These are phyloP conservation scores for Elegia similella DNA, from an alignment of 2,888 invertebrate species.

Conservation along the genomic window DNA sequence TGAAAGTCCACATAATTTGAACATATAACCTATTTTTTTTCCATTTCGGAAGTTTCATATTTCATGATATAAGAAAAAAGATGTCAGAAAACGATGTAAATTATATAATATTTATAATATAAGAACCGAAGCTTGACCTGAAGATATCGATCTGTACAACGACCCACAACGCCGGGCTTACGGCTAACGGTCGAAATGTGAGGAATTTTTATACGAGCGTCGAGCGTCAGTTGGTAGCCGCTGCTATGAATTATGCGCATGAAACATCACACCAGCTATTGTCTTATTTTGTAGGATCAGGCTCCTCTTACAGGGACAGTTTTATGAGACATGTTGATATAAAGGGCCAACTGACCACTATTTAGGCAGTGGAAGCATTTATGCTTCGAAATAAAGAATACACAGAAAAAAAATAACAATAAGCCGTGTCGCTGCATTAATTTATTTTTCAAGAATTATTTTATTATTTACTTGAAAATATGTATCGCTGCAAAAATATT, in stretches of 20 bases:
- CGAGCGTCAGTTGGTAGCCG: constrained; percentile 42
- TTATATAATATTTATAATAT: not conserved
- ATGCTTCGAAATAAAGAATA: too few relatives aligned
- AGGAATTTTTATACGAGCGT: constrained; percentile 56
- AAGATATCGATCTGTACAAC: constrained; percentile 5
- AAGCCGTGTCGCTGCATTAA: too few relatives aligned
- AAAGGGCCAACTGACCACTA: not conserved
- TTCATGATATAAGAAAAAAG: too few relatives aligned
- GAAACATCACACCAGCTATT: constrained; percentile 49
- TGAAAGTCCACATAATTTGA: too few relatives aligned
- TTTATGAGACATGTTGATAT: constrained; percentile 7
- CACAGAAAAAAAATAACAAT: too few relatives aligned
- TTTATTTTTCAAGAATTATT: too few relatives aligned
- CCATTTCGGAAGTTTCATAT: too few relatives aligned
- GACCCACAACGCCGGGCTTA: constrained; percentile 41
- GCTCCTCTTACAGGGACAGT: not conserved
- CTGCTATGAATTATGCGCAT: constrained; percentile 66
- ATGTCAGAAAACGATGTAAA: not conserved
- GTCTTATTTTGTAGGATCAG: constrained; percentile 33
- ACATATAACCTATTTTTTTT: too few relatives aligned
- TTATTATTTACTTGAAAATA: too few relatives aligned
- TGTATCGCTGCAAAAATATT: too few relatives aligned
- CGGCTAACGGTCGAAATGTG: constrained; percentile 48
- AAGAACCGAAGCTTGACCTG: too few relatives aligned
- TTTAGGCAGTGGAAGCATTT: not conserved